Evolutionary conservation across 2,888 invertebrate genomes (phyloP).

Genomic region (Halocaridina rubra): DNA sequence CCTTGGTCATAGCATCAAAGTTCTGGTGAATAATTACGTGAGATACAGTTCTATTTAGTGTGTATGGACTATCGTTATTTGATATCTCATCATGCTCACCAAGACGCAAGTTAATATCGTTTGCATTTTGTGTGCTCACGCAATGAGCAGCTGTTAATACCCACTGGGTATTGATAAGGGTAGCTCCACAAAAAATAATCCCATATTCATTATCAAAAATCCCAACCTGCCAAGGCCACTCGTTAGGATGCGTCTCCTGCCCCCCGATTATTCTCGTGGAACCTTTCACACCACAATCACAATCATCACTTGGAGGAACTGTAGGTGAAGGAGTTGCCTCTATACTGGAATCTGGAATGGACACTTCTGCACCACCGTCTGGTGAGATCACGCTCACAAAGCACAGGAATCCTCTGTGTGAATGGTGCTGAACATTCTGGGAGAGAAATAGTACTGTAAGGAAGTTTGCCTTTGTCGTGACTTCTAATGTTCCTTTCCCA

Average conservation of each 20-base stretch:
- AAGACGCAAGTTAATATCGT: not conserved
- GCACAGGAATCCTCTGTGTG: not conserved
- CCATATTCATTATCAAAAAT: not conserved
- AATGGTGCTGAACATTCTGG: not conserved
- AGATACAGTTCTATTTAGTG: too few relatives aligned
- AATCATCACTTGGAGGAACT: not conserved
- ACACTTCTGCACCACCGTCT: not conserved
- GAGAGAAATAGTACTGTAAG: not conserved
- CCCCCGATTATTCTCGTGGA: slow-evolving; percentile 14
- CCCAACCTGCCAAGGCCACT: slow-evolving; percentile 39
- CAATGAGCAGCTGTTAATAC: slow-evolving; percentile 24
- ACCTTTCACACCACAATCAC: slow-evolving; percentile 28
- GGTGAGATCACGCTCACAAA: not conserved
- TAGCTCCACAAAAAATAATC: slow-evolving; percentile 1
- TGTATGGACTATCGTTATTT: too few relatives aligned
- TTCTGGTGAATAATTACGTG: not conserved
- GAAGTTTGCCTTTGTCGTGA: not conserved
- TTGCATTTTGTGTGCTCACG: not conserved
- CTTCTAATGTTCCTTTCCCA: not conserved
- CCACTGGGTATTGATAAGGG: slow-evolving; percentile 12
- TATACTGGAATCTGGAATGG: not conserved
- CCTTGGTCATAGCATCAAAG: not conserved
- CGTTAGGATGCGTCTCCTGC: not conserved
- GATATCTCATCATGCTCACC: slow-evolving; percentile 25
- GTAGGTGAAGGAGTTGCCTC: not conserved